phyloP scores from a whole-genome alignment of 1,140 invertebrate species.

The Adelges cooleyi region DNA sequence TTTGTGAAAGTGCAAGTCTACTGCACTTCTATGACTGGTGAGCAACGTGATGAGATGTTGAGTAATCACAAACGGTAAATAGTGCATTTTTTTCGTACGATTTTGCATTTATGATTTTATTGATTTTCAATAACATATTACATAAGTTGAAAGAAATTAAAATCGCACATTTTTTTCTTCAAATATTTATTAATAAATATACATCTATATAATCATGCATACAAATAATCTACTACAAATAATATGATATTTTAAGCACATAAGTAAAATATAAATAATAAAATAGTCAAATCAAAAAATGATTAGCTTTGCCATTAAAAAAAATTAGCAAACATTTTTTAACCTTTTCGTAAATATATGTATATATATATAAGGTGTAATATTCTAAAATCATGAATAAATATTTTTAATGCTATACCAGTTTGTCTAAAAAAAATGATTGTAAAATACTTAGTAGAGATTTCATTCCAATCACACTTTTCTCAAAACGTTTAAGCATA shows the following conservation, averaged over 20 bases:
- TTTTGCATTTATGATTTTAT: slow-evolving; percentile 1
- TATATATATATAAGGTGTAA: too few species aligned
- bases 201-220: slow-evolving; percentile 24
- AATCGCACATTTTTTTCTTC: slow-evolving; percentile 15
- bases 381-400: too few species aligned
- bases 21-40: neutral
- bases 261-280: slow-evolving; percentile 19
- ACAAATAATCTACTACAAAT: slow-evolving; percentile 11
- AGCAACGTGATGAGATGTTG: too few species aligned
- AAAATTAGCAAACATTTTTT: too few species aligned
- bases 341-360: too few species aligned
- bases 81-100: slow-evolving; percentile 1
- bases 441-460: too few species aligned
- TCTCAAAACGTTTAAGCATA: too few species aligned
- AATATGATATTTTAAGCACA: slow-evolving; percentile 21
- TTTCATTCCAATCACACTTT: too few species aligned
- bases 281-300: neutral
- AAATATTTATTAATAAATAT: slow-evolving; percentile 2
- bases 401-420: too few species aligned
- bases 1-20: neutral
- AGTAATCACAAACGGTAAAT: too few species aligned
- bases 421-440: too few species aligned
- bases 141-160: neutral
- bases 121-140: neutral
- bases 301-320: too few species aligned